These are phyloP conservation scores for Oncorhynchus clarkii DNA, from an alignment of 2,113 vertebrate genomes.

Conservation along the genomic window DNA sequence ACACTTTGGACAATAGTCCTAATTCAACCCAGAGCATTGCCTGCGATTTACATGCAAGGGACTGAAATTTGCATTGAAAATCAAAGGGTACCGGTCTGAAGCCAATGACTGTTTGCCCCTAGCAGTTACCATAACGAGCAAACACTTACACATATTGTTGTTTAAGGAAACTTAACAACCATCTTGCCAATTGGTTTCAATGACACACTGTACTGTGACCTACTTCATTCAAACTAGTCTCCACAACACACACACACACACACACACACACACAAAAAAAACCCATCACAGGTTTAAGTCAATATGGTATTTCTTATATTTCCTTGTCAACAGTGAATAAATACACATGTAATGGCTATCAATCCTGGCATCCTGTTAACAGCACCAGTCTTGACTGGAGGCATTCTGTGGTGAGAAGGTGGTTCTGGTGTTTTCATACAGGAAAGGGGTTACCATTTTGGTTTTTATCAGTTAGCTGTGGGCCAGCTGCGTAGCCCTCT, in stretches of 20 bases:
- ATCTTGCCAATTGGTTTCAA: not conserved
- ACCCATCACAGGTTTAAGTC: slow-evolving; percentile 5
- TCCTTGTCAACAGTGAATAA: slow-evolving; percentile 54
- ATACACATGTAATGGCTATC: slow-evolving; percentile 33
- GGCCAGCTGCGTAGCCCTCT: slow-evolving; percentile 48
- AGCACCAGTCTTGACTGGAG: slow-evolving; percentile 17
- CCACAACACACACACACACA: not conserved
- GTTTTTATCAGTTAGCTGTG: slow-evolving; percentile 57
- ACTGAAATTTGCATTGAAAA: slow-evolving; percentile 55
- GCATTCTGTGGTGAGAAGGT: not conserved
- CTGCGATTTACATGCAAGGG: slow-evolving; percentile 52
- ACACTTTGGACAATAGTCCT: slow-evolving; percentile 45
- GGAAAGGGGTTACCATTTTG: slow-evolving; percentile 34
- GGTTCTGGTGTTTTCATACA: slow-evolving; percentile 36
- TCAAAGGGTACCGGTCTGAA: slow-evolving; percentile 27
- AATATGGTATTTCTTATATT: slow-evolving; percentile 27
- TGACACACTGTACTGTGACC: not conserved
- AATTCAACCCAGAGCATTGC: slow-evolving; percentile 46
- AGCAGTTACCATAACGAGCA: slow-evolving; percentile 24
- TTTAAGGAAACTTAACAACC: slow-evolving; percentile 7
- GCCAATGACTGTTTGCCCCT: slow-evolving; percentile 24
- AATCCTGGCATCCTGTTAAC: slow-evolving; percentile 31
- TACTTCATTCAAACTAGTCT: slow-evolving; percentile 1
- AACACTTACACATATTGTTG: slow-evolving; percentile 18
- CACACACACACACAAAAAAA: not conserved